Base-by-base conservation (phyloP, 2,888 invertebrate species). In the Apamea anceps region DNA sequence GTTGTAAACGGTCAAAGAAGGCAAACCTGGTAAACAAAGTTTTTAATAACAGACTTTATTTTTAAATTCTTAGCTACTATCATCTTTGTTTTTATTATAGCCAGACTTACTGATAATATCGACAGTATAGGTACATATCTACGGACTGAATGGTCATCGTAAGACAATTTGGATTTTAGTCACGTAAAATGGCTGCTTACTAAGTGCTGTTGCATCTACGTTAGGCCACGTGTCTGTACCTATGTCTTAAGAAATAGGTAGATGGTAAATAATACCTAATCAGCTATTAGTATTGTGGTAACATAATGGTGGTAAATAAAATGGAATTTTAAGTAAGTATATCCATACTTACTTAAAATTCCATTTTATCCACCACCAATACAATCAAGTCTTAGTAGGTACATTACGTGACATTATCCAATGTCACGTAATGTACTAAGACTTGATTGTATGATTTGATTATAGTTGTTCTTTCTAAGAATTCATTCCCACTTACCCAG, bases 1-100 rank as follows among this genome's bases (percentile, higher is more conserved):
- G 66, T 72, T 72, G 18, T 32, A 13, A 65, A 74, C 77, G 78
- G 83, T 77, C 77, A 82, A 66, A 68, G 28, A 72, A 82, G 73
- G 13, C 77, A 28, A 51, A 42, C 18, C 15, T n/a, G 67, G 48
- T 6, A 60, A 81, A 84, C 83, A 70, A 57, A n/a, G 28, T 45
- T 48, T 42, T 68, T 37, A 48, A 65, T 85, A 76, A 48, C 37
- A 48, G 12, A 73, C 10, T 60, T 60, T 60, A 66, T 77, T 77
- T 86, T 72, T 70, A 70, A 51, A 70, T 28, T 28, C 28, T 6
- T 25, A 51, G 21, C 15, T 18, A 42, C 21, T 57, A 81, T 62
- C 65, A n/a, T 48, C n/a, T 48, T 63, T 70, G 63, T 66, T 62
- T 68, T 77, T 57, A 71, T 2, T 32, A 13, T 28, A 25, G 28